Evolutionary conservation across 2,113 vertebrate genomes (phyloP).

Genomic region (Muntiacus muntjak): DNA sequence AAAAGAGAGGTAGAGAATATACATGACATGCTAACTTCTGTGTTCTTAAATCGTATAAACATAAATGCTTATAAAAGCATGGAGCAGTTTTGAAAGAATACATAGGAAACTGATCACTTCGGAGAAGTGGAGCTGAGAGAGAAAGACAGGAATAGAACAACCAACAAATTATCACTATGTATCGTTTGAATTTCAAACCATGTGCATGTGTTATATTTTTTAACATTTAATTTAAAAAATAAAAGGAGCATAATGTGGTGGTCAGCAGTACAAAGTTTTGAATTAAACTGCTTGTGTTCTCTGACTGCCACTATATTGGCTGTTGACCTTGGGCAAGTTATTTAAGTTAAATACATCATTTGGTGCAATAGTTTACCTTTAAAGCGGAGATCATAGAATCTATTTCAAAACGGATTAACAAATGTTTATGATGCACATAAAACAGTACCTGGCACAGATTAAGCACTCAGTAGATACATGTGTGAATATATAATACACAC

Average conservation of each 20-base stretch:
- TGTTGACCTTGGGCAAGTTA: not conserved
- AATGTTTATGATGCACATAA: not conserved
- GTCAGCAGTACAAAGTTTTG: not conserved
- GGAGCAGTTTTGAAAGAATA: not conserved
- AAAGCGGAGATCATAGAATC: not conserved
- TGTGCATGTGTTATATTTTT: not conserved
- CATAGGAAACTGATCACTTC: not conserved
- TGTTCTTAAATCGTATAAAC: not conserved
- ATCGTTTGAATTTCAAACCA: slow-evolving; percentile 13
- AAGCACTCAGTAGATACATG: not conserved
- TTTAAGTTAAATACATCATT: not conserved
- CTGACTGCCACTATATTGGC: not conserved
- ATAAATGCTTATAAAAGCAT: not conserved
- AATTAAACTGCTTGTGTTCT: not conserved
- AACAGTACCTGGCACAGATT: not conserved
- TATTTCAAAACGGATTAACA: not conserved
- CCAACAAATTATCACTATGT: not conserved
- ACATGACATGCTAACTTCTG: not conserved
- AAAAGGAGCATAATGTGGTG: not conserved
- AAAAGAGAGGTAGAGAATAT: not conserved
- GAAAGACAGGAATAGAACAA: not conserved
- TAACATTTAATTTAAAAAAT: not conserved
- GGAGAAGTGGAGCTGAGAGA: not conserved
- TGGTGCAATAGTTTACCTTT: not conserved
- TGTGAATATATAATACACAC: not conserved